Percentiles rank a stretch among this genome's conserved stretches.
phyloP scores from a whole-genome alignment of 2,113 vertebrate species.

The Microcebus lehilahytsara region DNA sequence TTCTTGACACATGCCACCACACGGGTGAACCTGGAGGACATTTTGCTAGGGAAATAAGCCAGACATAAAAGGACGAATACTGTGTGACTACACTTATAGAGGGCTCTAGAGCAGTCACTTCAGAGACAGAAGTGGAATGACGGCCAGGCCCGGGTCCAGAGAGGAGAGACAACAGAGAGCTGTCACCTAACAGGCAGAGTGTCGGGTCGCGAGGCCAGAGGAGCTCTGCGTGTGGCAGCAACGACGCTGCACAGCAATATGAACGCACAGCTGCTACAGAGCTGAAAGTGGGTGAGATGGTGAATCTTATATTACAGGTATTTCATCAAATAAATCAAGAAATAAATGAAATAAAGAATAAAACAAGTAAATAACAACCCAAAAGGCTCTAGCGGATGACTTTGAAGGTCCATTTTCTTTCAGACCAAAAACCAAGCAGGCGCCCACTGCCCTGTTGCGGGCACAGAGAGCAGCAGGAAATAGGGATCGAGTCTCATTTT shows the following conservation, averaged over 20 bases:
- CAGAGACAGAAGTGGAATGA: neutral
- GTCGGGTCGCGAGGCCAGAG: neutral
- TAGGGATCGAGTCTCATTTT: neutral
- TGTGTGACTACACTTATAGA: neutral
- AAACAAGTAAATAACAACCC: neutral
- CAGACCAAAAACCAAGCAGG: neutral
- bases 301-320: neutral
- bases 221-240: neutral
- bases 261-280: too few relatives aligned
- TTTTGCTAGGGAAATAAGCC: neutral
- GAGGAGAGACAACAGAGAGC: neutral
- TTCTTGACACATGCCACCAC: neutral
- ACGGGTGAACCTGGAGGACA: neutral
- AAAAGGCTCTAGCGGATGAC: neutral
- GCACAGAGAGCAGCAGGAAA: neutral
- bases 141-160: neutral
- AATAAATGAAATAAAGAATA: neutral
- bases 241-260: fast-evolving
- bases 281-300: neutral
- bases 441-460: fast-evolving
- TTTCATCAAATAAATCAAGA: neutral
- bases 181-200: neutral
- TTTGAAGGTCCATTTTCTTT: neutral
- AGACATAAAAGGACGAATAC: neutral
- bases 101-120: neutral